Evolutionary conservation across 2,113 vertebrate species (phyloP).

Genomic region (Sitta europaea): DNA sequence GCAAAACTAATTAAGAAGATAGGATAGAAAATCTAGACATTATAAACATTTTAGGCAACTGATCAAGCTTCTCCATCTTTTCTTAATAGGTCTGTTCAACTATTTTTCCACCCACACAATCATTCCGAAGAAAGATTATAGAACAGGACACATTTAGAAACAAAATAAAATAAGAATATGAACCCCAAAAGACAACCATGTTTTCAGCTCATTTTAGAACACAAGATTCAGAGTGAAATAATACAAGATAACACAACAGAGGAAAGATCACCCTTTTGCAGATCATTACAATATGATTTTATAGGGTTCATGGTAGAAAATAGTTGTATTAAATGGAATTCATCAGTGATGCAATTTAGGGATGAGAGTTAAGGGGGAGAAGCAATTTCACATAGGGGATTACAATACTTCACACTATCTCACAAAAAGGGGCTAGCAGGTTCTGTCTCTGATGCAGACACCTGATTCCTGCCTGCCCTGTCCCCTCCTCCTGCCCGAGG

Average conservation of each 20-base stretch:
- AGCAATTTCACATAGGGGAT: not conserved
- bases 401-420: not conserved
- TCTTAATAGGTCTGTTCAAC: constrained; percentile 37
- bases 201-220: not conserved
- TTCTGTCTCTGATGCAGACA: not conserved
- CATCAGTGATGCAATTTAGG: not conserved
- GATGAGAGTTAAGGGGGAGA: not conserved
- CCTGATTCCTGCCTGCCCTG: not conserved
- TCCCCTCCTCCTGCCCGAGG: not conserved
- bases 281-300: not conserved
- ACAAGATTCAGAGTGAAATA: not conserved
- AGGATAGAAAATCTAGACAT: constrained; percentile 14
- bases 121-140: not conserved
- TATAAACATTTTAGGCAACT: constrained; percentile 27
- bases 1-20: constrained; percentile 40
- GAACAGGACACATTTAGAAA: not conserved
- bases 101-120: constrained; percentile 24
- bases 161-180: constrained; percentile 13
- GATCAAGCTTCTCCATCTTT: constrained; percentile 23
- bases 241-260: not conserved
- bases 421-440: not conserved
- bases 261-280: not conserved
- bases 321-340: not conserved
- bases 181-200: not conserved
- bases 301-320: not conserved